phyloP scores from a whole-genome alignment of 92 coral and sea anemone genomes.

The Actinernus sp. region DNA sequence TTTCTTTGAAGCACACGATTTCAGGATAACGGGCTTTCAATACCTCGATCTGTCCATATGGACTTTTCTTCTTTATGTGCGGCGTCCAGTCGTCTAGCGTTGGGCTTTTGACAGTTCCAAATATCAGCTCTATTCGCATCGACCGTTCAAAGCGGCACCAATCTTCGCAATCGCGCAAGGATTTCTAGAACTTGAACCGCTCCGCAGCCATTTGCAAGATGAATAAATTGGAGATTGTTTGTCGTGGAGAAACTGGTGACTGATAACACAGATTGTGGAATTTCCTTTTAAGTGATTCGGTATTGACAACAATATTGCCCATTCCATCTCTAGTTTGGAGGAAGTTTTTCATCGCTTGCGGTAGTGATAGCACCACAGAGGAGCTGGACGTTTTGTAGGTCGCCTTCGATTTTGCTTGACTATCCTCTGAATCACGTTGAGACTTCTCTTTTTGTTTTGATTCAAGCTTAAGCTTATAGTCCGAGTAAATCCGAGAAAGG shows the following conservation, averaged over 20 bases:
- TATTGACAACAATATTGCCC: constrained; percentile 49
- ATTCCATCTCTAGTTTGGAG: constrained; percentile 58
- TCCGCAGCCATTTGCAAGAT: constrained; percentile 54
- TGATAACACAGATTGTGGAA: constrained; percentile 45
- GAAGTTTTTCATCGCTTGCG: constrained; percentile 27
- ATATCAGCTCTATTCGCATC: constrained; percentile 16
- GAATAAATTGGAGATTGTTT: constrained; percentile 37
- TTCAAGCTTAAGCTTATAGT: constrained; percentile 9
- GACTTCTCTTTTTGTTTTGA: constrained; percentile 1
- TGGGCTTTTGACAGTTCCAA: constrained; percentile 33
- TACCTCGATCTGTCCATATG: background rate
- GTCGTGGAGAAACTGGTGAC: constrained; percentile 40
- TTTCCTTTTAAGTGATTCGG: constrained; percentile 40
- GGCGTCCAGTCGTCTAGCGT: constrained; percentile 26
- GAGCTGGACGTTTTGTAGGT: constrained; percentile 51
- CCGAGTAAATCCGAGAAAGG: constrained; percentile 13
- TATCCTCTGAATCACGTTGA: no score
- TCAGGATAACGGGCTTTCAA: background rate
- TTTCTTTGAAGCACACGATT: background rate
- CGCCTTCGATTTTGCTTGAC: background rate
- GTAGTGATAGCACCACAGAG: constrained; percentile 27
- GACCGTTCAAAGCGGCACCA: constrained; percentile 48
- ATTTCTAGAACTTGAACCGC: constrained; percentile 35
- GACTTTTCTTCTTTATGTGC: constrained; percentile 8
- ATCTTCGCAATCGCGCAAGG: constrained; percentile 48